phyloP scores from a whole-genome alignment of 2,888 invertebrate genomes.

The Geotrupes spiniger region DNA sequence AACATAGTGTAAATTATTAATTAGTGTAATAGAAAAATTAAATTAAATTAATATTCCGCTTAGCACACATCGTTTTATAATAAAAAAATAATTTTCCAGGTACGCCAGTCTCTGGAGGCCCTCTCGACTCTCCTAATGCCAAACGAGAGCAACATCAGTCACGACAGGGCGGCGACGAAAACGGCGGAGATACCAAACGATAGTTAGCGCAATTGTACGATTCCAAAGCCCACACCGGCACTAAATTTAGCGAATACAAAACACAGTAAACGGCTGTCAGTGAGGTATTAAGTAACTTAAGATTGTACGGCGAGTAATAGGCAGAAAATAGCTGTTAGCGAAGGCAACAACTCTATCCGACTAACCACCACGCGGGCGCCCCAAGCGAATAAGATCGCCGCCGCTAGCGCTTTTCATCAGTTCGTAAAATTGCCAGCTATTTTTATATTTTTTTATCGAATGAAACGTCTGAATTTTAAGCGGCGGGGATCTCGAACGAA shows the following conservation, averaged over 20 bases:
- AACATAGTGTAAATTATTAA: constrained; percentile 11
- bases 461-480: too few species aligned
- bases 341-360: background rate
- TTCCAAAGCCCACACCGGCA: too few species aligned
- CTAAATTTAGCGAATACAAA: background rate
- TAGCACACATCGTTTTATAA: too few species aligned
- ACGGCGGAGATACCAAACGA: constrained; percentile 24
- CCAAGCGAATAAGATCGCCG: background rate
- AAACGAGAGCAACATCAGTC: constrained; percentile 32
- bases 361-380: background rate
- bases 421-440: constrained; percentile 4
- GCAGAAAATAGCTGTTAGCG: background rate
- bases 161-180: constrained; percentile 21
- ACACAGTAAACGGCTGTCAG: too few species aligned
- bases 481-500: too few species aligned
- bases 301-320: too few species aligned
- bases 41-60: too few species aligned
- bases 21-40: background rate
- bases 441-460: constrained; percentile 3
- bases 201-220: constrained; percentile 17
- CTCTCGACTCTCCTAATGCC: constrained; percentile 62
- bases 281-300: too few species aligned
- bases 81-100: too few species aligned
- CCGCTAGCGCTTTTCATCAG: background rate
- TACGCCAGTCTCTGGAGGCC: constrained; percentile 76